These are phyloP conservation scores for Leuciscus waleckii DNA, from an alignment of 2,797 vertebrate genomes.

Conservation along the genomic window DNA sequence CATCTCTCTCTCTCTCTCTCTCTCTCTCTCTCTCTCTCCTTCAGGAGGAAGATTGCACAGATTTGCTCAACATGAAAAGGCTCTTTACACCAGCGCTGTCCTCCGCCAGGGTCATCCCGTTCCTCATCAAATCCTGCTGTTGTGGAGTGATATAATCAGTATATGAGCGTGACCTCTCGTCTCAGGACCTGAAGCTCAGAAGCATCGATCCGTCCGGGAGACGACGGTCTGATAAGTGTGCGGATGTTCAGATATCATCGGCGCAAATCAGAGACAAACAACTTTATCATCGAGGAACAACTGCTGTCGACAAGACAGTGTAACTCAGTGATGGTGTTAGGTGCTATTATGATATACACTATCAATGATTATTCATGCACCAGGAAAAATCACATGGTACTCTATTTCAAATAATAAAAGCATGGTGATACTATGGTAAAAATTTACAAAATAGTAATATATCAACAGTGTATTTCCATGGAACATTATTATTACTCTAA, in stretches of 20 bases:
- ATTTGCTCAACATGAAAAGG: conserved; percentile 36
- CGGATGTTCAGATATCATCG: background rate
- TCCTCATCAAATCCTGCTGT: background rate
- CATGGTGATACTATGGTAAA: background rate
- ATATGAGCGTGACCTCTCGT: background rate
- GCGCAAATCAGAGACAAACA: conserved; percentile 3
- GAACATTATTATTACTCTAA: background rate
- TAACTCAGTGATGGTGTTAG: background rate
- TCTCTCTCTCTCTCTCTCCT: too few species aligned
- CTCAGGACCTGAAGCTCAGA: background rate
- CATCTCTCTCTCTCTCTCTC: background rate
- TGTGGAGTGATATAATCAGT: background rate
- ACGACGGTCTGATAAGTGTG: conserved; percentile 4
- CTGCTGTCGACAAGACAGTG: background rate
- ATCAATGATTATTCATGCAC: background rate
- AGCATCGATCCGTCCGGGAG: conserved; percentile 21
- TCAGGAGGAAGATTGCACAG: background rate
- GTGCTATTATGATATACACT: background rate
- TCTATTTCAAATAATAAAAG: background rate
- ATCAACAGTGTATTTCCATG: background rate
- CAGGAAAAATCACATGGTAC: background rate
- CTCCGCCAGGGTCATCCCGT: conserved; percentile 1
- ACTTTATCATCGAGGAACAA: conserved; percentile 8
- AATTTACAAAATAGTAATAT: background rate
- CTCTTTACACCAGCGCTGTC: background rate